Evolutionary conservation across 2,113 vertebrate genomes (phyloP).

Genomic region (Archocentrus centrarchus): DNA sequence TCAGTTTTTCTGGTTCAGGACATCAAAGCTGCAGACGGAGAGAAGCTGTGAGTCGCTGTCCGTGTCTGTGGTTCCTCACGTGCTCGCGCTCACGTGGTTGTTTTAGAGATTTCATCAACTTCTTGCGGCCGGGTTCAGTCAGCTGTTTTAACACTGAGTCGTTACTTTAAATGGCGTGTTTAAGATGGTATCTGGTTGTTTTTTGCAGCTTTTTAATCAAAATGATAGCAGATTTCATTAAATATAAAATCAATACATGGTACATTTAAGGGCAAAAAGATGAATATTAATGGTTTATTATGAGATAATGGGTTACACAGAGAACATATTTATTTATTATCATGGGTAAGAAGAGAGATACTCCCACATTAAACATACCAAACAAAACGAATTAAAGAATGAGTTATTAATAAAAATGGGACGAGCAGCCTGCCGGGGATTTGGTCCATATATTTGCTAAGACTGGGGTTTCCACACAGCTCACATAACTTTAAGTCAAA

Average conservation of each 20-base stretch:
- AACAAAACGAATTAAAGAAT: neutral
- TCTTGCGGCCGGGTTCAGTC: too few species aligned
- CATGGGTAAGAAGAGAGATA: neutral
- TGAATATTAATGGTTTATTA: neutral
- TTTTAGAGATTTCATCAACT: too few species aligned
- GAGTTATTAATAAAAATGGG: neutral
- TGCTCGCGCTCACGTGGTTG: too few species aligned
- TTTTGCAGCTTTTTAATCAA: neutral
- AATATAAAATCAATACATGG: neutral
- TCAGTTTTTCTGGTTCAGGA: conserved; percentile 87
- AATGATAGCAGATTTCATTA: neutral
- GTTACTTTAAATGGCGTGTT: neutral
- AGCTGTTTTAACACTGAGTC: too few species aligned
- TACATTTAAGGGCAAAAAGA: neutral
- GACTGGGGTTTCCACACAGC: too few species aligned
- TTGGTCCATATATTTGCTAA: too few species aligned
- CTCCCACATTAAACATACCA: neutral
- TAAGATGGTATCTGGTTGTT: neutral
- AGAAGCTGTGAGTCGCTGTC: conserved; percentile 83
- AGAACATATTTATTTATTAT: neutral
- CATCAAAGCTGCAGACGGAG: conserved; percentile 80
- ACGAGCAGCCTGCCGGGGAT: neutral
- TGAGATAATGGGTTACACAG: neutral
- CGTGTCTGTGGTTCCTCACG: too few species aligned
- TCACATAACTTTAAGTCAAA: too few species aligned